A percentile compares a stretch with the other conserved stretches of the same genome.
Evolutionary conservation across 1,140 invertebrate species (phyloP).

Genomic region (Ostrea edulis): DNA sequence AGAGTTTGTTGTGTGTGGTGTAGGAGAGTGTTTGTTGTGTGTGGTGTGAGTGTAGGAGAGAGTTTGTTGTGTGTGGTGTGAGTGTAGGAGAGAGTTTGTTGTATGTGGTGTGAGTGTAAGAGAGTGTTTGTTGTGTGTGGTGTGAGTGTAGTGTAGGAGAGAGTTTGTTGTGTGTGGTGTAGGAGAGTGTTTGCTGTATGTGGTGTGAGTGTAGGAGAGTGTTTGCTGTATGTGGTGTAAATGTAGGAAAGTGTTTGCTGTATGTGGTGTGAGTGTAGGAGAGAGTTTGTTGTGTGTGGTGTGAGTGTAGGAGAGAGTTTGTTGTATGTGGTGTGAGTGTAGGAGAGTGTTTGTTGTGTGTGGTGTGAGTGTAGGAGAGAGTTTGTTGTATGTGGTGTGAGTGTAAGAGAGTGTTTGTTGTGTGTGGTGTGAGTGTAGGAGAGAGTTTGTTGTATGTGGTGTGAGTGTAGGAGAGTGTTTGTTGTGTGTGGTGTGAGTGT

Average conservation of each 20-base stretch:
- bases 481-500: not conserved
- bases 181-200: not conserved
- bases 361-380: not conserved
- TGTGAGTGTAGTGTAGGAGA: not conserved
- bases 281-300: not conserved
- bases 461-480: not conserved
- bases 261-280: not conserved
- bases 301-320: not conserved
- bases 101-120: not conserved
- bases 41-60: not conserved
- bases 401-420: not conserved
- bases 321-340: not conserved
- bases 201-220: not conserved
- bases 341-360: not conserved
- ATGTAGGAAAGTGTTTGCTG: not conserved
- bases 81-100: not conserved
- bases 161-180: no score
- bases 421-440: not conserved
- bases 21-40: not conserved
- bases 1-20: not conserved
- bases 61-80: not conserved
- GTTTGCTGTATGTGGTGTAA: not conserved
- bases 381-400: not conserved
- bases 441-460: not conserved
- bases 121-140: not conserved